Evolutionary conservation across 2,113 vertebrate genomes (phyloP).

Genomic region (Urocynchramus pylzowi): DNA sequence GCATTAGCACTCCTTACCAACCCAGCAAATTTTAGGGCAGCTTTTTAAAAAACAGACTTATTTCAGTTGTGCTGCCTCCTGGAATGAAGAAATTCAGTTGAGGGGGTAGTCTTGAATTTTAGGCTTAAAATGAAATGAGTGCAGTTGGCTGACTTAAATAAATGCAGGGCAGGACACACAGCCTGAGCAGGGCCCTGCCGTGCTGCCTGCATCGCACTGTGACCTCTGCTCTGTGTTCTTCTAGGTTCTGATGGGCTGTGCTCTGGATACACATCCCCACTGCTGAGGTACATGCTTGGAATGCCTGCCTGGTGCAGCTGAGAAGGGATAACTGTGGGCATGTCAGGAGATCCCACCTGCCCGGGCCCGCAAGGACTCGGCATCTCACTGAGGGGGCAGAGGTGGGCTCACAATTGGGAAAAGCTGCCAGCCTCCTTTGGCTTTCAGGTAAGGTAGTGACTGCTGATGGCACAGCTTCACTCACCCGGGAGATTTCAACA

Average conservation of each 20-base stretch:
- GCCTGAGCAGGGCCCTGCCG: no score
- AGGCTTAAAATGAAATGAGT: neutral
- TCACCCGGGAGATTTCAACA: neutral
- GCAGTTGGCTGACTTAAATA: neutral
- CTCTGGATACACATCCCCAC: neutral
- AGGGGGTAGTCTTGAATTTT: neutral
- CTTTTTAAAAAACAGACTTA: neutral
- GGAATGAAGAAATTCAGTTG: neutral
- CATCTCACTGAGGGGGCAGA: neutral
- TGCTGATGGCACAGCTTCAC: neutral
- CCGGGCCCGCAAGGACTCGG: neutral
- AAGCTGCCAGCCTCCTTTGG: neutral
- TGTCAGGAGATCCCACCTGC: neutral
- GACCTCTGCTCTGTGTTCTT: neutral
- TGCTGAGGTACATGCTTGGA: rapidly evolving
- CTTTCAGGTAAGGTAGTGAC: neutral
- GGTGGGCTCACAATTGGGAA: neutral
- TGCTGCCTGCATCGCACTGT: neutral
- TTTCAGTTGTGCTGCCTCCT: neutral
- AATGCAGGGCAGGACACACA: neutral
- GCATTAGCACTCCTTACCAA: neutral
- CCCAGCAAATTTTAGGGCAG: neutral
- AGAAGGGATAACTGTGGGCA: neutral
- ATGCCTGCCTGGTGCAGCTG: neutral
- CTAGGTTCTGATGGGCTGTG: neutral